Base-by-base conservation (phyloP, 2,797 vertebrate species). In the Pseudomugil gertrudae region DNA sequence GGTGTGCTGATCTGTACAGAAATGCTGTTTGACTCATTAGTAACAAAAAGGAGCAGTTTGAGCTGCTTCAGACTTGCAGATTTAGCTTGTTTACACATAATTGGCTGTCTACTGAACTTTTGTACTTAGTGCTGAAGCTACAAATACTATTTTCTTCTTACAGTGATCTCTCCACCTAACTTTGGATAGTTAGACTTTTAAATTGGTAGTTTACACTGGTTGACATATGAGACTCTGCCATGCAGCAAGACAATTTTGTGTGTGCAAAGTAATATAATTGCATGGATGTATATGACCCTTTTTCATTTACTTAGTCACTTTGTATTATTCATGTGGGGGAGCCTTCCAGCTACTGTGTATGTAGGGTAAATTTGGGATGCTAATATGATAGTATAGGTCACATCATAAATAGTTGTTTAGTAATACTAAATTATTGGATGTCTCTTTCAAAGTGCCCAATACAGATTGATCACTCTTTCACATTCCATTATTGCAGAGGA, bases 11-110 rank as follows among this genome's bases (percentile, higher is more conserved):
- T 73, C 72, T 70, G 55, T 74, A 57, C 64, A 55, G 69, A 81
- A 75, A 72, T 60, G 36, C 50, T 63, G 50, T 73, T 67, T 76
- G 71, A 77, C 69, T 69, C 67, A 71, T 73, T 56, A 66, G 66
- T 64, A 53, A 35, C 5, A 48, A 53, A 48, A 60, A 75, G 60
- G 38, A 51, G 63, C 64, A 51, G 45, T 77, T 63, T 59, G 21
- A 2, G 19, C n/a, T 11, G 29, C 55, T 66, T 50, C 26, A 66
- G 27, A n/a, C 53, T 35, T 38, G 32, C 53, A 72, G 48, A 60
- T 61, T 66, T 52, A 14, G 59, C 24, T 4, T 33, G 4, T 48
- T 75, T 17, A 11, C 27, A 19, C 19, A 50, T 61, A 77, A 52
- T 40, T 32, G 53, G 33, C 51, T 6, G 33, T 29, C 43, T 51